Conservation (phyloP, 2,113 vertebrate genomes). For the Etia nguti region DNA sequence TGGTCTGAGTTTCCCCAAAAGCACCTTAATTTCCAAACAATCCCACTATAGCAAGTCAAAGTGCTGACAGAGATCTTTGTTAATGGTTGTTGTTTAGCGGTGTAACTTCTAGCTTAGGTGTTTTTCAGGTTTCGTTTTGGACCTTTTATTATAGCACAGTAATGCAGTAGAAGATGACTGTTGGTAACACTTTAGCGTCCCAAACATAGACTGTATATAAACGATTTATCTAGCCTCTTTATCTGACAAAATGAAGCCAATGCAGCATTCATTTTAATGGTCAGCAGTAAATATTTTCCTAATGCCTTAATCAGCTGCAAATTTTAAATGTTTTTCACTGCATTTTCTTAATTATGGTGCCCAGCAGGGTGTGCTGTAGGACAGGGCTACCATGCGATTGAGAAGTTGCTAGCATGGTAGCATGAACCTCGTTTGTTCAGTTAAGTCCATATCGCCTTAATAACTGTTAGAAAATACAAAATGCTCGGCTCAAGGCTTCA, state of each 20-base stretch:
- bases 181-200: background rate
- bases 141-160: background rate
- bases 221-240: background rate
- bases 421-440: background rate
- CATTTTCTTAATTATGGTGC: background rate
- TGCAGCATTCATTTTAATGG: background rate
- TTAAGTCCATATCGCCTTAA: background rate
- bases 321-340: background rate
- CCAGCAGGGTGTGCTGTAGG: background rate
- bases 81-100: conserved; percentile 15
- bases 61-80: conserved; percentile 29
- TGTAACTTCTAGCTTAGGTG: background rate
- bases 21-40: background rate
- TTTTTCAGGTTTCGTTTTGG: background rate
- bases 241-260: background rate
- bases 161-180: background rate
- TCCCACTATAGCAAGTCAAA: conserved; percentile 8
- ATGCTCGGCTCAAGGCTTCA: background rate
- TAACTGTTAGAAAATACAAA: background rate
- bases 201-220: background rate
- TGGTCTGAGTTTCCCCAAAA: conserved; percentile 13
- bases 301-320: background rate
- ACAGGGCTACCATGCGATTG: background rate
- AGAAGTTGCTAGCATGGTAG: background rate
- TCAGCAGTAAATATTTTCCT: background rate